These are phyloP conservation scores for Calcarius lapponicus DNA, from an alignment of 2,797 vertebrate genomes.

Conservation along the genomic window DNA sequence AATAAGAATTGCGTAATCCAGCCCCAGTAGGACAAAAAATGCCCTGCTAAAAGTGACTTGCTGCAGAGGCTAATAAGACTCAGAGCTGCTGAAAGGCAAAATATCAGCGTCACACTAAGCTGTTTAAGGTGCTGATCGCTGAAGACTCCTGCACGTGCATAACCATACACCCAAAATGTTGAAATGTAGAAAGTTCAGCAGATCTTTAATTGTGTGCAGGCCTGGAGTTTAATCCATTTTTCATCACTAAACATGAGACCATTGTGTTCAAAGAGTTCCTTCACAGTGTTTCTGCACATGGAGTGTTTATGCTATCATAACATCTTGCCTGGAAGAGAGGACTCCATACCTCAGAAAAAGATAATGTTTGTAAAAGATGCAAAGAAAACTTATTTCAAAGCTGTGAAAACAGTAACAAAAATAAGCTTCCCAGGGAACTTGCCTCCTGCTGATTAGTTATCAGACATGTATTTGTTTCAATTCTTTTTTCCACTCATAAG, in stretches of 20 bases:
- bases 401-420: constrained; percentile 20
- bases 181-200: constrained; percentile 7
- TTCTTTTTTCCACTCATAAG: neutral
- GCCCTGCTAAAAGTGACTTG: neutral
- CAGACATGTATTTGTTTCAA: neutral
- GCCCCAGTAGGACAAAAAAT: neutral
- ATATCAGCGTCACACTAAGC: neutral
- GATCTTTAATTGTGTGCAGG: neutral
- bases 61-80: neutral
- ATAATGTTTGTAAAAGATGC: constrained; percentile 2
- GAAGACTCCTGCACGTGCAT: neutral
- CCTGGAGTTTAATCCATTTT: neutral
- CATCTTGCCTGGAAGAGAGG: neutral
- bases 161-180: neutral
- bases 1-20: neutral
- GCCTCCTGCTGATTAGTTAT: constrained; percentile 32
- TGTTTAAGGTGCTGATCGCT: neutral
- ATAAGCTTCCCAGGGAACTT: neutral
- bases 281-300: neutral
- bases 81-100: neutral
- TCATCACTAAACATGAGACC: neutral
- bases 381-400: constrained; percentile 41
- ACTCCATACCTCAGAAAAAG: constrained; percentile 12
- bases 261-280: neutral
- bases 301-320: neutral